Evolutionary conservation across 1,140 invertebrate species (phyloP), one percentile per base, ranked within the genome.

Genomic region (Muscidifurax raptorellus): DNA sequence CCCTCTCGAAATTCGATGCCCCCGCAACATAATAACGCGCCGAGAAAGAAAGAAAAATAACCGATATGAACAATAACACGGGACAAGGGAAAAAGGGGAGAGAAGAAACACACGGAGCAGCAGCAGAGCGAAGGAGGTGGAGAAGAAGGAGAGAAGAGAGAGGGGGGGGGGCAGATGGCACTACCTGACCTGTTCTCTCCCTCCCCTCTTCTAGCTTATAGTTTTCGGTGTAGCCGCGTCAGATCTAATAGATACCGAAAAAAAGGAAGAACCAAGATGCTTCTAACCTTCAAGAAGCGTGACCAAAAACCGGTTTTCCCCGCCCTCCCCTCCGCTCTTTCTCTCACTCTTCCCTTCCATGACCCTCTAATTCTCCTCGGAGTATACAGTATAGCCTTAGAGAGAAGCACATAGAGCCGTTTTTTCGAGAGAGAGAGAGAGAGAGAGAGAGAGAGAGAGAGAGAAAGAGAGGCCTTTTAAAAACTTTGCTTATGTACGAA

Each of bases 191-290:
- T 71, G 67, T 81, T 75, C 47, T 79, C 69, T 80, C 30, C 27
- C 36, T 32, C 10, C 30, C 28, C 36, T 52, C 47, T 40, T 78
- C 66, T 66, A 32, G 66, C 18, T 75, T 30, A 83, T 83, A 80
- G 67, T 79, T 84, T 84, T 84, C 66, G 77, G 67, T 59, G n/a
- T 80, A n/a, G 15, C 32, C 59, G 15, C 47, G 44, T 36, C 28
- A 82, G 84, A 85, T 85, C 84, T 78, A 85, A 78, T 85, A 85
- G 84, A 85, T 85, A 85, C 80, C 30, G 74, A 85, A 85, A 85
- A 59, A 80, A 85, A 78, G 80, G 75, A 82, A 78, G 80, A 75
- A 47, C 80, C 83, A 80, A 79, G n/a, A 66, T 6, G n/a, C 22
- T 59, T 6, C 69, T 84, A 84, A 78, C 79, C 79, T 85, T 85